A percentile compares a stretch with the other conserved stretches of the same genome.
These are phyloP conservation scores for Styela plicata DNA, from an alignment of 23 tunicate species.

Conservation along the genomic window DNA sequence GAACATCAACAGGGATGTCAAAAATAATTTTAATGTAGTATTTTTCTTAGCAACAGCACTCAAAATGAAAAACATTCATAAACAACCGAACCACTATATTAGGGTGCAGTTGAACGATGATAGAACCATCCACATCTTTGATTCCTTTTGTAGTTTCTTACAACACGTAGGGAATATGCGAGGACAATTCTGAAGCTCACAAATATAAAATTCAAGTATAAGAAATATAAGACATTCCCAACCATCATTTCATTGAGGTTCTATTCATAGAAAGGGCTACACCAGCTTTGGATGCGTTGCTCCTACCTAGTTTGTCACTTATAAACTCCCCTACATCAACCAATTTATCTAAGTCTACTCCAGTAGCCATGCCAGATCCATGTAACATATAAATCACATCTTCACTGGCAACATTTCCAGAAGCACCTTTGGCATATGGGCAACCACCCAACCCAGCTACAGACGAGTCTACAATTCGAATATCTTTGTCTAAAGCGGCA, in stretches of 20 bases:
- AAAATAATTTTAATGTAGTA: no score
- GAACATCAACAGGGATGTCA: no score
- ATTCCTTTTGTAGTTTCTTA: no score
- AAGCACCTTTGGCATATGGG: constrained; percentile 97
- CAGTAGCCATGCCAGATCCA: constrained; percentile 79
- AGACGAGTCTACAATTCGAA: constrained; percentile 80
- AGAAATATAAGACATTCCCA: not conserved
- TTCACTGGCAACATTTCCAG: constrained; percentile 97
- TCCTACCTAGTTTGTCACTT: constrained; percentile 33
- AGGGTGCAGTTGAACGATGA: no score
- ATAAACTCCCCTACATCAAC: constrained; percentile 76
- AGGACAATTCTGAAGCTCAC: no score
- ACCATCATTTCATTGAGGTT: not conserved
- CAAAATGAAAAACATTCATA: no score
- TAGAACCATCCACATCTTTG: no score
- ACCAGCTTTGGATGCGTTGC: constrained; percentile 80
- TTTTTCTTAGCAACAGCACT: no score
- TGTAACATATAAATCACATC: constrained; percentile 97
- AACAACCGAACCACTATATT: no score
- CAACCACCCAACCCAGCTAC: constrained; percentile 98
- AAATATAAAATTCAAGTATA: no score
- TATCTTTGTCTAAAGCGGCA: constrained; percentile 63
- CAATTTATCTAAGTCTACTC: constrained; percentile 63
- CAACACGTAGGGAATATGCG: no score
- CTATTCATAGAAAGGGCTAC: constrained; percentile 29